Evolutionary conservation across 1,140 invertebrate genomes (phyloP), one percentile per base, ranked within the genome.

Genomic region (Megalopta genalis): DNA sequence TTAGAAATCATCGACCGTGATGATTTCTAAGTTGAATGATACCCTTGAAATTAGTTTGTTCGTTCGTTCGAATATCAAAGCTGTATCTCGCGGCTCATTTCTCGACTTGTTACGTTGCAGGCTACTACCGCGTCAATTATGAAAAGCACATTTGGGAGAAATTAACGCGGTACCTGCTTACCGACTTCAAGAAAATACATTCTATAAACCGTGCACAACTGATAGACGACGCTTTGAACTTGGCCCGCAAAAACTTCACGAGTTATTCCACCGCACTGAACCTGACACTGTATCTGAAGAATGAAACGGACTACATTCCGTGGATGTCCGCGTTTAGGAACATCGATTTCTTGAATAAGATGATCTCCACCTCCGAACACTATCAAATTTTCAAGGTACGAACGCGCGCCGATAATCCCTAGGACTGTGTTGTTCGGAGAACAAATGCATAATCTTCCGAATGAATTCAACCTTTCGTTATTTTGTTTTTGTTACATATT

Each of bases 171-270:
- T 88, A 49, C 21, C 59, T 94, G 57, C 73, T 86, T 0, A 42
- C 21, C 7, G 2, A 68, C 49, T 18, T 52, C 0, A 12, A 68
- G 6, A 73, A 73, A 12, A 94, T 95, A 54, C 88, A 92, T 59
- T 57, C 87, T 0, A 81, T 93, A 0, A 95, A 94, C 82, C 88
- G 95, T 77, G 95, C 94, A 0, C 93, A 94, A 21, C 92, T 97
- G 10, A 94, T 97, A 18, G 96, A 97, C 81, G 97, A 98, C 89
- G 93, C 95, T 7, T 92, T 96, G 37, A 95, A 95, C 86, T 72
- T 93, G 25, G 90, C 91, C 8, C 88, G 90, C 71, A 87, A 90
- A 21, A 88, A 88, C 9, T 77, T 88, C 9, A 66, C 92, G 12
- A 42, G 81, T 6, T 94, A 95, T 32, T 72, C 81, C 0, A 85